Conservation (phyloP, 2,113 vertebrate species). For the Oreochromis aureus region DNA sequence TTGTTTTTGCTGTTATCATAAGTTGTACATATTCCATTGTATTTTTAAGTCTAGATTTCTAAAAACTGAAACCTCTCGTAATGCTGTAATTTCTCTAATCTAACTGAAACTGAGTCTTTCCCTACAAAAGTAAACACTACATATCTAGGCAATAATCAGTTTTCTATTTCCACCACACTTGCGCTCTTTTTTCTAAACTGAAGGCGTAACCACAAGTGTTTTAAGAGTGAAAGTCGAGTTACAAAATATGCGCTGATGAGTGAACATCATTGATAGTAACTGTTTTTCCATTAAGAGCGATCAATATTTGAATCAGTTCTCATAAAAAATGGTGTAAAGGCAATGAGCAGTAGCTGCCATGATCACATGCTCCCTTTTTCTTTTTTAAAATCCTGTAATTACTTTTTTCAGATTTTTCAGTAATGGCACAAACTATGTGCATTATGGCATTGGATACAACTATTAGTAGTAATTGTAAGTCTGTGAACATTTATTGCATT, state of each 20-base stretch:
- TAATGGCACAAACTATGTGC: neutral
- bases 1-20: neutral
- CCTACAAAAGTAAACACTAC: neutral
- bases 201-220: neutral
- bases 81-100: neutral
- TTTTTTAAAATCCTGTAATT: neutral
- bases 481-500: constrained; percentile 21
- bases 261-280: neutral
- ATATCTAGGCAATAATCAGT: neutral
- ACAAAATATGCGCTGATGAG: neutral
- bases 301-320: constrained; percentile 38
- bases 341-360: neutral
- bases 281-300: constrained; percentile 30
- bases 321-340: neutral
- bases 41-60: neutral
- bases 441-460: neutral
- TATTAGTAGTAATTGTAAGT: neutral
- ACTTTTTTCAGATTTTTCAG: neutral
- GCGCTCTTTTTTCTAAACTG: neutral
- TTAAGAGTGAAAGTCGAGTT: neutral
- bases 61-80: neutral
- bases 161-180: neutral
- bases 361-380: constrained; percentile 3
- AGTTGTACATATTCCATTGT: neutral
- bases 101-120: neutral